Base-by-base conservation (phyloP, 2,888 invertebrate genomes). In the Matsumyia berberina region DNA sequence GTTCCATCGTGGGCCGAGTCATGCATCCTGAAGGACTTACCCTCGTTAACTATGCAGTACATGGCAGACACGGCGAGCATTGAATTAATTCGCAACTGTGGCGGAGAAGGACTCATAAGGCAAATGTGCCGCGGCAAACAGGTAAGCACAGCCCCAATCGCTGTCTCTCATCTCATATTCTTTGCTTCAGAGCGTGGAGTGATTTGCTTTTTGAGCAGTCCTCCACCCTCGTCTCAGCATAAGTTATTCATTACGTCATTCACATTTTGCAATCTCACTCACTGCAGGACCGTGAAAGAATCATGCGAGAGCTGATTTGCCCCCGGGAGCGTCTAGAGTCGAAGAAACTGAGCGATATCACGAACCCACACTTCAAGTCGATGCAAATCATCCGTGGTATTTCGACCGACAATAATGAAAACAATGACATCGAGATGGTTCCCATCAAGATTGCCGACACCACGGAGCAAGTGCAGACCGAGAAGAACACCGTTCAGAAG, bases 1-100 rank as follows among this genome's bases (percentile, higher is more conserved):
- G 96, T 96, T 86, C 96, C 96, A 31, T 93, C 94, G 88, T 96
- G 96, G 96, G 96, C 96, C n/a, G 94, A 94, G 87, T 95, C 95
- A 31, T 96, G 96, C 89, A 94, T 95, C 91, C 92, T 96, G 74
- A 94, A 94, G 87, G 95, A 95, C 76, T 92, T 96, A 87, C 95
- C 96, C 4, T 95, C 95, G 35, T 92, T 96, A 86, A 96, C 96
- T 0, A 94, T 95, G 86, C 93, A 95, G 77, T 96, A 95, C 89
- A 93, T 96, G 89, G 96, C 96, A 31, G 96, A 96, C 89, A 95
- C 95, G 89, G 95, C 95, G 37, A 95, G 95, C 55, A 94, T 96
- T 62, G 95, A 95, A 90, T 92, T 96, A 70, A 95, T 95, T 42
- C 94, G 95, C 31, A 96, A 96, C 90, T 96, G 96, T 88, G 95